Conservation (phyloP, 92 coral and sea anemone species). For the Muricea muricata region DNA sequence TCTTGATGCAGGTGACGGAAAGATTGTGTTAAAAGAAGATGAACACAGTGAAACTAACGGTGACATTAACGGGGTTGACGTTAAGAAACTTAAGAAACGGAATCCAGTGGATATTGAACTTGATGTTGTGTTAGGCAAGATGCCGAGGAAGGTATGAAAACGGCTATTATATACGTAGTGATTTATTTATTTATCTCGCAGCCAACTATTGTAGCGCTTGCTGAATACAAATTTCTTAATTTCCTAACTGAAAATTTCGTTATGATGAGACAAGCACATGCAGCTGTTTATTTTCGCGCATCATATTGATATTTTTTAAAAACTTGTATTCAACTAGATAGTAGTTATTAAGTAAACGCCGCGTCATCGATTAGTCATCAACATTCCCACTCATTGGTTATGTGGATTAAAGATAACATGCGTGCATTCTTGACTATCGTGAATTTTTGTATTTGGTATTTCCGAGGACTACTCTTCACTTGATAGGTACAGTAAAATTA, state of each 20-base stretch:
- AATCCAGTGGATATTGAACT: conserved; percentile 94
- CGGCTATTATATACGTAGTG: neutral
- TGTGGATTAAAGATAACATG: too few species aligned
- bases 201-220: neutral
- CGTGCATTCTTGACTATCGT: too few species aligned
- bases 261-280: too few species aligned
- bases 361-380: too few species aligned
- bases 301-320: too few species aligned
- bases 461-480: too few species aligned
- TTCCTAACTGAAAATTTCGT: neutral
- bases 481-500: too few species aligned
- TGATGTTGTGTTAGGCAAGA: conserved; percentile 94
- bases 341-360: too few species aligned
- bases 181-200: neutral
- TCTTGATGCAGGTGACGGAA: conserved; percentile 90
- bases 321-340: too few species aligned
- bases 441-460: too few species aligned
- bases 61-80: conserved; percentile 49
- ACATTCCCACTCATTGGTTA: too few species aligned
- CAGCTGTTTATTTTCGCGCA: too few species aligned
- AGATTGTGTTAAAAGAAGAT: conserved; percentile 85
- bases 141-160: conserved; percentile 85
- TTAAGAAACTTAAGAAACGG: conserved; percentile 68
- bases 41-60: conserved; percentile 14
- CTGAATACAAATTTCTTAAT: neutral